Base-by-base conservation (phyloP, 2,113 vertebrate species). In the Tachuris rubrigastra region DNA sequence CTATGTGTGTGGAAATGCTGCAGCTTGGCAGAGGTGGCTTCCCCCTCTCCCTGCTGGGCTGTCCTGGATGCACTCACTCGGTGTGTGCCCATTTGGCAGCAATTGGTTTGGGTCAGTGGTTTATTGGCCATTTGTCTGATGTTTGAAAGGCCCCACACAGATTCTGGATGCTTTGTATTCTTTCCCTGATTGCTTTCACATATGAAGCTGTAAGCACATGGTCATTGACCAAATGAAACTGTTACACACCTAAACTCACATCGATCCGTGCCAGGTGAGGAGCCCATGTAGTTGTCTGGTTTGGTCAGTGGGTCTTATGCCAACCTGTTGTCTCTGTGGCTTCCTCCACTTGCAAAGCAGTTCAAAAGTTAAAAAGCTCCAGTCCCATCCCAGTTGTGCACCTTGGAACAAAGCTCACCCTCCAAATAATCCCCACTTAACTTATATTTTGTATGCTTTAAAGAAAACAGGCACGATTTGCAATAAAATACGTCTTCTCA, bases 61-160 rank as follows among this genome's bases (percentile, higher is more conserved):
- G 11, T 12, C 56, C 10, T 52, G 76, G 47, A 14, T 31, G 28
- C 5, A 21, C 6, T 42, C 63, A 47, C n/a, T n/a, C n/a, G n/a
- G 52, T 7, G 31, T 27, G 39, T 27, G 58, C 28, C 60, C 89
- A 85, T 93, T 91, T 91, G 94, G 69, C 84, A 83, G 73, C 49
- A 52, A 37, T 4, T 44, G n/a, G 2, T 46, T 72, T 52, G 78
- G 71, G 50, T 60, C 80, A 81, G 3, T 39, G 78, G 21, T 62
- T 91, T 87, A 65, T 85, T 42, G 39, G 81, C 91, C 89, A 85
- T 93, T 95, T 96, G 89, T 65, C 73, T 92, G 60, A 44, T 41
- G 39, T 23, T 66, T 73, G 42, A 46, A 89, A 69, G 74, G n/a
- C 55, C 53, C 1, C 63, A 25, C 58, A 17, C 20, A 62, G 68